Conservation (phyloP, 2,797 vertebrate genomes). For the Alouatta caraya region DNA sequence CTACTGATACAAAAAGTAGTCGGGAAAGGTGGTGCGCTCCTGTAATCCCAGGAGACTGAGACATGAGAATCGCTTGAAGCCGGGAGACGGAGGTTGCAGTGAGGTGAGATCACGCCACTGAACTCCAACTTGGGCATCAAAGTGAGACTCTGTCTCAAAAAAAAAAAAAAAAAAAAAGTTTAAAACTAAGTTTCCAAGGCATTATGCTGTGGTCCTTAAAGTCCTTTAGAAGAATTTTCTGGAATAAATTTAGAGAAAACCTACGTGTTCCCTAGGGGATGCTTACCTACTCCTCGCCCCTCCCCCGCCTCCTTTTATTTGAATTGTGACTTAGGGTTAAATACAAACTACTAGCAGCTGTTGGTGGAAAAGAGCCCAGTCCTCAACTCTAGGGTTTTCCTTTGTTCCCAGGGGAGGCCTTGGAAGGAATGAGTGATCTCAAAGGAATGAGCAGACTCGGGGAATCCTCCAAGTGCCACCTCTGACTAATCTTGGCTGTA, state of each 20-base stretch:
- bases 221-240: constrained; percentile 19
- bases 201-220: not conserved
- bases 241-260: not conserved
- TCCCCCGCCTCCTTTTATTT: not conserved
- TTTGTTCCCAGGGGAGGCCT: constrained; percentile 51
- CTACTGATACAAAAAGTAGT: not conserved
- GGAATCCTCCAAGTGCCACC: constrained; percentile 48
- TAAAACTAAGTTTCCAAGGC: not conserved
- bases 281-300: too few species aligned
- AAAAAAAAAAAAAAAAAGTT: not conserved
- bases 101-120: not conserved
- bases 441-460: constrained; percentile 60
- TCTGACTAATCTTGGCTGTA: constrained; percentile 36
- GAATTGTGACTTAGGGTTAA: constrained; percentile 17
- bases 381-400: constrained; percentile 43
- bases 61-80: not conserved
- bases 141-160: not conserved
- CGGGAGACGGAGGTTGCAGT: not conserved
- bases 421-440: constrained; percentile 49
- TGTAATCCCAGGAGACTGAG: not conserved
- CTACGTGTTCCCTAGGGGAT: not conserved
- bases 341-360: not conserved
- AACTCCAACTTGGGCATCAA: not conserved
- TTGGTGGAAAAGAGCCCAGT: not conserved
- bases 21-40: not conserved